Base-by-base conservation (phyloP, 2,113 vertebrate species). In the Cyanoramphus novaezelandiae region DNA sequence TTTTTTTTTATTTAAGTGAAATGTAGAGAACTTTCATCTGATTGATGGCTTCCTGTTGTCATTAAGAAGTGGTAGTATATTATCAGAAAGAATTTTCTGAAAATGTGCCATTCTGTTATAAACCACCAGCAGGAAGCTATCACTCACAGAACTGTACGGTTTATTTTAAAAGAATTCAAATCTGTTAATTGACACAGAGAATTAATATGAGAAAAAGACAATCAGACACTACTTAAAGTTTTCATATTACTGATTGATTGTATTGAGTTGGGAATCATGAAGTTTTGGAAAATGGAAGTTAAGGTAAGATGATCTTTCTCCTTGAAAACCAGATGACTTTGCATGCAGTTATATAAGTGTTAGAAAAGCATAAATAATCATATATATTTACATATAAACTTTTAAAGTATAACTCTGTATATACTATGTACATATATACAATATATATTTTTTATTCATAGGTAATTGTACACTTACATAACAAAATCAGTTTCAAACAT, bases 11-110 rank as follows among this genome's bases (percentile, higher is more conserved):
- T 29, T 96, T 49, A 71, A 86, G 86, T 92, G 77, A 94, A 96
- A 92, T 63, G 35, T 65, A 82, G 91, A 96, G 84, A 97, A 93
- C 52, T 90, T 74, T 25, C 11, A 69, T 82, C 87, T 97, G 96
- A 98, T 63, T 80, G 96, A 97, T 95, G 86, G 41, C 68, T 98
- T 98, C 97, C 95, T 93, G 64, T 94, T 97, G 92, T 95, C 96
- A 96, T 85, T 92, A 70, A 91, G 68, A 20, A 95, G 4, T 27
- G 68, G 64, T 43, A 95, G 68, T 77, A 57, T 71, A 92, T 93
- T 87, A 94, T 57, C 82, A 92, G 72, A 95, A 93, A 92, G 79
- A 90, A 63, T 72, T 93, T 80, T 80, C 82, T 88, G 69, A 41
- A 93, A 82, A 96, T 69, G 47, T 75, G 50, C 49, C 88, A 35